Percentiles rank a stretch among this genome's conserved stretches.
Evolutionary conservation across 2,888 invertebrate genomes (phyloP).

Genomic region (Machimus rusticus): DNA sequence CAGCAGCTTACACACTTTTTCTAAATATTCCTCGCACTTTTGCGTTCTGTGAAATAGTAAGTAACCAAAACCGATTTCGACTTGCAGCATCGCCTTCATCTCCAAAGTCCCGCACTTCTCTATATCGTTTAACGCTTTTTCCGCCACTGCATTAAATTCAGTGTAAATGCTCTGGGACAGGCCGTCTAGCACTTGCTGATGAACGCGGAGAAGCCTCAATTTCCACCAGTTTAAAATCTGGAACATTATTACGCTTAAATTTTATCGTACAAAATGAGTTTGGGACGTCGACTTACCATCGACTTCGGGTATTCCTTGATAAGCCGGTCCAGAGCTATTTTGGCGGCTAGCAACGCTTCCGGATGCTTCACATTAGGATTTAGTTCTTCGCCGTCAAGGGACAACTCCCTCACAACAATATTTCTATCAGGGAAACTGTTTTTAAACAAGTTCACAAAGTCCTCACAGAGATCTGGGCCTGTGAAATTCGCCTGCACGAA

Average conservation of each 20-base stretch:
- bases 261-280: background rate
- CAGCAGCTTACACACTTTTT: constrained; percentile 69
- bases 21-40: constrained; percentile 73
- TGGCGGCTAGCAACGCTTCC: constrained; percentile 60
- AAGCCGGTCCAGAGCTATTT: constrained; percentile 61
- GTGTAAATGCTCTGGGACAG: constrained; percentile 72
- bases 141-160: constrained; percentile 50
- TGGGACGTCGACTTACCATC: background rate
- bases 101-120: constrained; percentile 51
- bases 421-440: constrained; percentile 63
- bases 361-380: constrained; percentile 71
- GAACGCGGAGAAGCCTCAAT: constrained; percentile 74
- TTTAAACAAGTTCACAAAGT: constrained; percentile 62
- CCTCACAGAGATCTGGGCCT: constrained; percentile 69
- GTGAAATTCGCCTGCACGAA: constrained; percentile 87
- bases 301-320: constrained; percentile 53
- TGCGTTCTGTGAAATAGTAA: constrained; percentile 77
- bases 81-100: constrained; percentile 61
- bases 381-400: constrained; percentile 73
- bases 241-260: constrained; percentile 43
- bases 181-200: constrained; percentile 81
- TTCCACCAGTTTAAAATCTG: constrained; percentile 69
- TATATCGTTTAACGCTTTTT: constrained; percentile 37
- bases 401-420: constrained; percentile 61
- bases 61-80: constrained; percentile 72